phyloP scores from a whole-genome alignment of 2,113 vertebrate genomes.

The Phalacrocorax brasilianus region DNA sequence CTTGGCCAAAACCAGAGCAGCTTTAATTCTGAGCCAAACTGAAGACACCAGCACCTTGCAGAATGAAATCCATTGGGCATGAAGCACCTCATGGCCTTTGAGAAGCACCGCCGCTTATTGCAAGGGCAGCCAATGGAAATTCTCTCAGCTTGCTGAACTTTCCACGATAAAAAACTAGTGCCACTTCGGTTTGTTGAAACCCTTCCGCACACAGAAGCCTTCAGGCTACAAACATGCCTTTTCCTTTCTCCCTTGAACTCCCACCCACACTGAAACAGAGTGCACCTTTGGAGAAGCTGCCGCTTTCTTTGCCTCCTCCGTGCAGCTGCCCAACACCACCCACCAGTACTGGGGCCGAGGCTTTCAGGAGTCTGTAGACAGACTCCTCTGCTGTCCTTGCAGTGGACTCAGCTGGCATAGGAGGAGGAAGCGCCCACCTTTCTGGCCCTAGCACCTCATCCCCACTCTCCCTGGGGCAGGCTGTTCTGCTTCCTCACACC shows the following conservation, averaged over 20 bases:
- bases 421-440: neutral
- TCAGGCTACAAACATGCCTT: neutral
- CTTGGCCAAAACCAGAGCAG: neutral
- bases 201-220: neutral
- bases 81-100: neutral
- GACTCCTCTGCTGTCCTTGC: neutral
- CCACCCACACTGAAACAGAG: neutral
- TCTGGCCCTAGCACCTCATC: neutral
- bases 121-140: neutral
- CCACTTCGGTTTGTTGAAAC: neutral
- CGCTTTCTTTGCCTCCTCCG: neutral
- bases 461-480: rapidly evolving
- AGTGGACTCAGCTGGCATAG: neutral
- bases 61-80: neutral
- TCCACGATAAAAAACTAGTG: neutral
- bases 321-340: neutral
- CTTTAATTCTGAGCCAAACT: neutral
- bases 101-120: neutral
- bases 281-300: neutral
- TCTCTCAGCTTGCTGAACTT: neutral
- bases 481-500: neutral
- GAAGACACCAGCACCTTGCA: neutral
- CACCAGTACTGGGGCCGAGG: rapidly evolving
- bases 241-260: neutral
- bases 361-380: neutral